Percentiles rank a stretch among this genome's conserved stretches.
Evolutionary conservation across 2,888 invertebrate genomes (phyloP).

Genomic region (Acrobasis suavella): DNA sequence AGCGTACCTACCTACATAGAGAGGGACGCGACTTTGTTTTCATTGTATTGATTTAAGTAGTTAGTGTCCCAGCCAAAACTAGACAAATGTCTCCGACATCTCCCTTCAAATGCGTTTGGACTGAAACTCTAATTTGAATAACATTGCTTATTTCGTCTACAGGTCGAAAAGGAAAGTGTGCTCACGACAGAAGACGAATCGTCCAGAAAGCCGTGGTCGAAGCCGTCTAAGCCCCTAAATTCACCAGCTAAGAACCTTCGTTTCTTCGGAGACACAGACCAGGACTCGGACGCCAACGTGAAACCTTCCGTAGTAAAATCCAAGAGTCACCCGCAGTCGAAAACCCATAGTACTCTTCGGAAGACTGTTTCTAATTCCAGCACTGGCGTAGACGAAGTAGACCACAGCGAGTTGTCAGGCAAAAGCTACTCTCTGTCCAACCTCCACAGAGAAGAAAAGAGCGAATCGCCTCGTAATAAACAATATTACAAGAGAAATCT

Average conservation of each 20-base stretch:
- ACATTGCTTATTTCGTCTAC: constrained; percentile 24
- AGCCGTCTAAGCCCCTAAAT: constrained; percentile 55
- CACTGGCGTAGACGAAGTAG: constrained; percentile 69
- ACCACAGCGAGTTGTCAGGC: constrained; percentile 59
- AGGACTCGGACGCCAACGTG: constrained; percentile 86
- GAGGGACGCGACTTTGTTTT: too few species aligned
- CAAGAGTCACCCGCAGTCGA: constrained; percentile 53
- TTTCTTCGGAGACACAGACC: constrained; percentile 93
- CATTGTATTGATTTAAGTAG: too few species aligned
- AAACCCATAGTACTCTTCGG: constrained; percentile 58
- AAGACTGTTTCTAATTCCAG: constrained; percentile 75
- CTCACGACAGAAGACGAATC: constrained; percentile 83
- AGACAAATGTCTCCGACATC: too few species aligned
- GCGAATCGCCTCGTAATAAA: constrained; percentile 59
- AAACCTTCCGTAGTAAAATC: constrained; percentile 57
- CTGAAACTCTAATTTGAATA: too few species aligned
- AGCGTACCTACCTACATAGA: too few species aligned
- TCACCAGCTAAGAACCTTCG: constrained; percentile 87
- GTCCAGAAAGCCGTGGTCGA: constrained; percentile 62
- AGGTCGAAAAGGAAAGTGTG: constrained; percentile 75
- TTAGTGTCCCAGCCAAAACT: too few species aligned
- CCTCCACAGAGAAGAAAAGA: constrained; percentile 60
- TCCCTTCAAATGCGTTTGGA: too few species aligned
- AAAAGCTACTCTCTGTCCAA: constrained; percentile 75
- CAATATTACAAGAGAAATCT: constrained; percentile 75